Conservation (phyloP, 1,140 invertebrate genomes). For the Drosophila malerkotliana region DNA sequence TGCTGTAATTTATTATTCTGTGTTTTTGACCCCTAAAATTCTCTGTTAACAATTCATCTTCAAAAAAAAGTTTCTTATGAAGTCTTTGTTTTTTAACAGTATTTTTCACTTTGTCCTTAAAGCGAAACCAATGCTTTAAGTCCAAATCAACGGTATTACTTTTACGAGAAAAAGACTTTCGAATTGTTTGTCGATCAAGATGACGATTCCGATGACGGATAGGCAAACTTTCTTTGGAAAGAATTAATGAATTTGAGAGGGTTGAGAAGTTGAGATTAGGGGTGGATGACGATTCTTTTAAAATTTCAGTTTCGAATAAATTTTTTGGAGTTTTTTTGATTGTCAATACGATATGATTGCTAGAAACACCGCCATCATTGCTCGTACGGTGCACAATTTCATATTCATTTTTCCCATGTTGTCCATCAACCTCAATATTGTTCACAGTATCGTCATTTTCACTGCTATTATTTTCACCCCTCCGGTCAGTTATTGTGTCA, state of each 20-base stretch:
- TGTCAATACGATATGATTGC: slow-evolving; percentile 74
- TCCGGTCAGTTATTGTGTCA: slow-evolving; percentile 37
- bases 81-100: slow-evolving; percentile 21
- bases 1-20: slow-evolving; percentile 67
- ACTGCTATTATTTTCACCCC: slow-evolving; percentile 35
- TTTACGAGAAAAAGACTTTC: slow-evolving; percentile 1
- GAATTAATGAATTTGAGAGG: not conserved
- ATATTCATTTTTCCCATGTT: slow-evolving; percentile 52
- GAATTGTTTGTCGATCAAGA: slow-evolving; percentile 8
- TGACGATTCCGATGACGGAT: not conserved
- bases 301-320: slow-evolving; percentile 22
- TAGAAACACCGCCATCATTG: slow-evolving; percentile 3
- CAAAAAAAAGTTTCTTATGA: slow-evolving; percentile 67
- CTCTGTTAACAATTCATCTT: slow-evolving; percentile 48
- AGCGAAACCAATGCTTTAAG: slow-evolving; percentile 53
- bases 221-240: not conserved
- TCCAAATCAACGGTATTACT: slow-evolving; percentile 42
- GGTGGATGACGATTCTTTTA: not conserved
- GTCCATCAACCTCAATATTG: slow-evolving; percentile 17
- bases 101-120: not conserved
- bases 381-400: slow-evolving; percentile 57
- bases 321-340: slow-evolving; percentile 81
- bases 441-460: slow-evolving; percentile 45
- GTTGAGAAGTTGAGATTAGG: slow-evolving; percentile 3
- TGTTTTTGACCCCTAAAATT: slow-evolving; percentile 26